Base-by-base conservation (phyloP, 2,888 invertebrate genomes). In the Entomobrya multifasciata region DNA sequence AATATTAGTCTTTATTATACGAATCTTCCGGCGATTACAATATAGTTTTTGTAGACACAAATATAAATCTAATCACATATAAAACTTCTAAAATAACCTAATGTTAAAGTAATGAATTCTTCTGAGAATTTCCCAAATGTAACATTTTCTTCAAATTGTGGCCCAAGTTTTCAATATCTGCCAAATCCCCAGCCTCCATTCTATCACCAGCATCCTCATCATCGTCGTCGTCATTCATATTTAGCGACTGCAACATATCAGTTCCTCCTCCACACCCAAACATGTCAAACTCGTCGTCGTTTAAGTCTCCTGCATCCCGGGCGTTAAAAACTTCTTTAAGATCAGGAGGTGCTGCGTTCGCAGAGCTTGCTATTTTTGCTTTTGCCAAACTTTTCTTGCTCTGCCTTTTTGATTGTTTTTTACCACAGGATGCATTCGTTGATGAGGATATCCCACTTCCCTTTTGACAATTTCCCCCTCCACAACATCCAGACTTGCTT, bases 131-230 rank as follows among this genome's bases (percentile, higher is more conserved):
- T 3, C 78, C 36, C 3, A 72, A 41, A 10, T 81, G 85, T 20
- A 88, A n/a, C 52, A 84, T 49, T 36, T 67, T 60, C 36, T 70
- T 55, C n/a, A 86, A 86, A 20, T 87, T 17, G 10, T 76, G 17
- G n/a, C 82, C 88, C 44, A 88, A 84, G 62, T 88, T 88, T 76
- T 88, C 88, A 52, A 88, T 88, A 81, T 88, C 88, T 1, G 44
- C 41, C 36, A 67, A n/a, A 13, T 72, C 80, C 52, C 15, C 67
- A 17, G 36, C 25, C 6, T 47, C 22, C 3, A 13, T 20, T 30
- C n/a, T 8, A 47, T 1, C 17, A 55, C 2, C 57, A 1, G 52
- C 52, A 5, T 67, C 86, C 17, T 77, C 83, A 67, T 80, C 52
- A 5, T 67, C 86, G 20, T 77, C 83, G 60, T 80, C 77, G 6